A percentile compares a stretch with the other conserved stretches of the same genome.
These are phyloP conservation scores for Athene cunicularia DNA, from an alignment of 2,113 vertebrate genomes.

Conservation along the genomic window DNA sequence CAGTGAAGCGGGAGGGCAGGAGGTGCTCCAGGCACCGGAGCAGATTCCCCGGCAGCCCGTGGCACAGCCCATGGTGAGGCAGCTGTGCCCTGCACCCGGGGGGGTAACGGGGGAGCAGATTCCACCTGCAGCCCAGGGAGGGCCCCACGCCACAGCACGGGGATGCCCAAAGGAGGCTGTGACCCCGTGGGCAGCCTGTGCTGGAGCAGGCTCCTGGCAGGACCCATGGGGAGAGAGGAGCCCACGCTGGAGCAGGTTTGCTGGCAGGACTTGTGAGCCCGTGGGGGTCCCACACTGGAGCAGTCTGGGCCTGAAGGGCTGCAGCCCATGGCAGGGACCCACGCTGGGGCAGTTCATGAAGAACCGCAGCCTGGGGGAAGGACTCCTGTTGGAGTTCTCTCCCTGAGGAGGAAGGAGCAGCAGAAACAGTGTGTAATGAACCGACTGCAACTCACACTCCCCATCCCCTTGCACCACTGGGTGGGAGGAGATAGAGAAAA, in stretches of 20 bases:
- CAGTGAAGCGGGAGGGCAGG: neutral
- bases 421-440: neutral
- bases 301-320: neutral
- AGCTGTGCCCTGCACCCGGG: neutral
- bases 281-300: too few relatives aligned
- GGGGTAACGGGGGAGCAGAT: neutral
- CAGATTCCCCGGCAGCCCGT: neutral
- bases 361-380: neutral
- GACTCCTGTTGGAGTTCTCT: neutral
- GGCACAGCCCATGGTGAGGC: neutral
- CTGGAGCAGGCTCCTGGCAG: neutral
- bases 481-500: neutral
- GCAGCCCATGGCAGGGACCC: neutral
- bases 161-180: neutral
- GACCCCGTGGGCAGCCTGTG: neutral
- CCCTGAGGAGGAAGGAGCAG: neutral
- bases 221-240: neutral
- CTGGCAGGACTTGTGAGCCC: neutral
- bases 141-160: neutral
- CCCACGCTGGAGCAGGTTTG: neutral
- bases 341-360: neutral
- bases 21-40: neutral
- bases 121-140: neutral
- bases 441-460: neutral
- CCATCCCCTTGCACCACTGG: neutral